Evolutionary conservation across 2,113 vertebrate genomes (phyloP), one percentile per base, ranked within the genome.

Genomic region (Labrus mixtus): DNA sequence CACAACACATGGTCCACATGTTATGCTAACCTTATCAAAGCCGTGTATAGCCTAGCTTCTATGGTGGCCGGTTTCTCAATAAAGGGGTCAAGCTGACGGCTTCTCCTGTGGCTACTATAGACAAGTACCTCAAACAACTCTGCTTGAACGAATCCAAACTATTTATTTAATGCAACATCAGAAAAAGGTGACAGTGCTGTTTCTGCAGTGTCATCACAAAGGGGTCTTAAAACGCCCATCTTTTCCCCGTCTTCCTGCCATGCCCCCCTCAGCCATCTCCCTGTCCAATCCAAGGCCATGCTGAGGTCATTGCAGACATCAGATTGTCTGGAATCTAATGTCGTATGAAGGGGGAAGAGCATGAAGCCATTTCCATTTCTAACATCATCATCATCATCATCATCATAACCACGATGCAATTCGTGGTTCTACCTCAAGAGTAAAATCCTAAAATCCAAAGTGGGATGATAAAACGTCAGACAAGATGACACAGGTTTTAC

Each of bases 361-460:
- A 80, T 72, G 86, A 77, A 79, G 90, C 81, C 83, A 87, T 79
- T 79, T 77, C 67, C 74, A 71, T 68, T 22, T 33, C 29, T 33
- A 73, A 74, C 66, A 81, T 63, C 67, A 75, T 62, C 53, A 85
- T 78, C 57, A 78, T 74, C 41, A 81, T 57, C 37, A 69, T 81
- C 61, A 84, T 81, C 79, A 81, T 73, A 80, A 78, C 68, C 83
- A 91, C 82, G 83, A 94, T 94, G 94, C 93, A 77, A 84, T 87
- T 84, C 55, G 57, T 81, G 85, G 90, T 83, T 91, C 90, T 95
- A 95, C 94, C 95, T 95, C 88, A 53, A 95, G 94, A 59, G 92
- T 94, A 95, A 87, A 95, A 93, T 95, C 94, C 94, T 95, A 94
- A 75, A 91, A 79, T 87, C 88, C 90, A 53, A 65, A 53, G 87